Evolutionary conservation across 2,113 vertebrate genomes (phyloP), one percentile per base, ranked within the genome.

Genomic region (Brachyhypopomus gauderio): DNA sequence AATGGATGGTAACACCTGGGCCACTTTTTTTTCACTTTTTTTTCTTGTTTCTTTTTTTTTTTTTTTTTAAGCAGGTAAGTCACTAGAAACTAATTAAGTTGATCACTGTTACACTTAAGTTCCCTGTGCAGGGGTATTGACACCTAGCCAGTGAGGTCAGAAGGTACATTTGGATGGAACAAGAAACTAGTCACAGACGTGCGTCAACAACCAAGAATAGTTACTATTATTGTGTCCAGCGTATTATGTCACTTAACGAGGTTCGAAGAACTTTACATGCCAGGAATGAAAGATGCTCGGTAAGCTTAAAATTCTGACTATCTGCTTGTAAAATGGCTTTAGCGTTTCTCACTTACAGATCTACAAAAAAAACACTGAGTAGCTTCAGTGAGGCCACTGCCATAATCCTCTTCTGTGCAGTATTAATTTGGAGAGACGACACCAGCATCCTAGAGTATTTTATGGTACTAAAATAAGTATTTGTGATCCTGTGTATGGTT

Each of bases 1-100:
- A 87, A 86, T 83, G 78, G 77, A 36, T 55, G 78, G 76, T 75
- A 85, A 86, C 81, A 87, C 23, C 81, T 80, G 56, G 55, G 72
- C 81, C 77, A 72, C 85, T 85, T 75, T 85, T 86, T 86, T 34
- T 22, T 30, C 30, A 30, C 30, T 48, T 63, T 73, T 45, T 80
- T 67, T 25, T 14, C 25, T 71, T 36, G 1, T 41, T 41, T 41
- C 85, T 72, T 85, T 86, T 86, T 36, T 25, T 55, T 66, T 75
- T 34, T 81, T 58, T 30, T 16, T 45, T 72, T 38, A 83, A 82
- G 84, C 72, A 41, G 16, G 1, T 38, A 41, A 22, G 55, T 71
- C 67, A 79, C 67, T 8, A 70, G 77, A 70, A 36, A 72, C 67
- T 62, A 79, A 72, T 79, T 58, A 72, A 27, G 77, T 19, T 70